A percentile compares a stretch with the other conserved stretches of the same genome.
Evolutionary conservation across 2,888 invertebrate species (phyloP).

Genomic region (Mythimna ferrago): DNA sequence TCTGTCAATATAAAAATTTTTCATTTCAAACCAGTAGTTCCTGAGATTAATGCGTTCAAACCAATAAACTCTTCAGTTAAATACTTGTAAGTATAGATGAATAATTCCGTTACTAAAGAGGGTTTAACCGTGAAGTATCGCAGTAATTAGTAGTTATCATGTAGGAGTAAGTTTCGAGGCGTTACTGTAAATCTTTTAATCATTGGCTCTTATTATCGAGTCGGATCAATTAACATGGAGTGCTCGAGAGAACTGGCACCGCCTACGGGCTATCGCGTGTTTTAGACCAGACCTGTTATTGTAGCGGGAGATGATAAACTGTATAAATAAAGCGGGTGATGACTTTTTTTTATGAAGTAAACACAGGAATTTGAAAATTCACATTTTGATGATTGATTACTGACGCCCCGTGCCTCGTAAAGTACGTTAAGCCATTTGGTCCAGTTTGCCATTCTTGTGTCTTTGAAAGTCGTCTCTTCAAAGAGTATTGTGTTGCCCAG

Average conservation of each 20-base stretch:
- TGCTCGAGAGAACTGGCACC: constrained; percentile 33
- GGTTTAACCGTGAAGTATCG: constrained; percentile 31
- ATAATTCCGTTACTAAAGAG: constrained; percentile 29
- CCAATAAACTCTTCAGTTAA: too few relatives aligned
- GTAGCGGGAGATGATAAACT: neutral
- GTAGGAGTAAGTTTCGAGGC: constrained; percentile 45
- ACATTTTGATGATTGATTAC: too few relatives aligned
- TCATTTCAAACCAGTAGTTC: too few relatives aligned
- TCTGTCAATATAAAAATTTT: too few relatives aligned
- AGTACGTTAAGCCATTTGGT: too few relatives aligned
- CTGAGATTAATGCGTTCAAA: too few relatives aligned
- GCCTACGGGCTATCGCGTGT: constrained; percentile 46
- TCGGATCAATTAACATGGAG: constrained; percentile 51
- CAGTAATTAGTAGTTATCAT: constrained; percentile 41
- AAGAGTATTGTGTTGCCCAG: too few relatives aligned
- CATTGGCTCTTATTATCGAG: constrained; percentile 56
- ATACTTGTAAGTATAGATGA: neutral
- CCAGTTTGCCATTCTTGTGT: too few relatives aligned
- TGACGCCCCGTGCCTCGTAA: too few relatives aligned
- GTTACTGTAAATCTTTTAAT: constrained; percentile 59
- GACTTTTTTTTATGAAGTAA: neutral
- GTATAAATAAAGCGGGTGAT: constrained; percentile 4
- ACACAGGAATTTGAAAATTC: too few relatives aligned
- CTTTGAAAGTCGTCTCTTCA: too few relatives aligned
- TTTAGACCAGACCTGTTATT: constrained; percentile 15